Conservation (phyloP, 2,797 vertebrate genomes). For the Scyliorhinus canicula region DNA sequence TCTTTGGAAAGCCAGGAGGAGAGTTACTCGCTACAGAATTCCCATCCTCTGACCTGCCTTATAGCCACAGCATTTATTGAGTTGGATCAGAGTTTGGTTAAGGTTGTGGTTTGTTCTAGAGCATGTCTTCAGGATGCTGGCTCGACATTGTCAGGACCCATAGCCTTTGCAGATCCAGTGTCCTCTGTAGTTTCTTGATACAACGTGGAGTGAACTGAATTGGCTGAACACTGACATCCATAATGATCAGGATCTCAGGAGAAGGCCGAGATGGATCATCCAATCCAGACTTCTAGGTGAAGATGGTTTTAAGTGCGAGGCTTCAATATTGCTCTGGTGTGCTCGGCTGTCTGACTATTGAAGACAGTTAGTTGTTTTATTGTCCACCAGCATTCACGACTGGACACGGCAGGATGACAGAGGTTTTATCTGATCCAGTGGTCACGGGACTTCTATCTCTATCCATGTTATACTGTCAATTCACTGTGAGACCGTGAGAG, state of each 20-base stretch:
- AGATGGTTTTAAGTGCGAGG: neutral
- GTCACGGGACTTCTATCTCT: too few relatives aligned
- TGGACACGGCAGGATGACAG: too few relatives aligned
- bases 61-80: neutral
- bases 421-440: too few relatives aligned
- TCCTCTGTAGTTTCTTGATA: neutral
- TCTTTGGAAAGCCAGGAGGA: neutral
- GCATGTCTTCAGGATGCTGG: neutral
- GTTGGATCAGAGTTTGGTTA: neutral
- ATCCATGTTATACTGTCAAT: too few relatives aligned
- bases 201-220: too few relatives aligned
- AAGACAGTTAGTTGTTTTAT: neutral
- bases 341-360: neutral
- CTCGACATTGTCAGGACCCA: neutral
- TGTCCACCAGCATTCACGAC: too few relatives aligned
- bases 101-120: neutral
- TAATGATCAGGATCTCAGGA: neutral
- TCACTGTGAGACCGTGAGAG: too few relatives aligned
- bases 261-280: neutral
- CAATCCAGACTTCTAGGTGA: neutral
- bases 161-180: neutral
- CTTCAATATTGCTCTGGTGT: neutral
- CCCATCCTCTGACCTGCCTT: neutral
- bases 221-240: neutral
- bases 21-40: neutral